Evolutionary conservation across 2,113 vertebrate genomes (phyloP).

Genomic region (Colius striatus): DNA sequence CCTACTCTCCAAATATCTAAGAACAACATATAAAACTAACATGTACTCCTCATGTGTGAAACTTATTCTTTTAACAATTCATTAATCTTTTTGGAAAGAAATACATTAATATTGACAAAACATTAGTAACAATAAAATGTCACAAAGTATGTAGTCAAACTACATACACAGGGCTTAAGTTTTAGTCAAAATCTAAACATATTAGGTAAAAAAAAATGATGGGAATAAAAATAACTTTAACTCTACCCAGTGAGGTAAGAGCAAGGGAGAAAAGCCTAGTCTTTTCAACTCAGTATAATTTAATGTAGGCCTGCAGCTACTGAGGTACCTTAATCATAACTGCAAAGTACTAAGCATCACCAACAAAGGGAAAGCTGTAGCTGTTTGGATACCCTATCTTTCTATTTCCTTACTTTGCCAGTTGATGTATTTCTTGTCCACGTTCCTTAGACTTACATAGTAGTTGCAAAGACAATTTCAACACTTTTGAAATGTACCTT

Average conservation of each 20-base stretch:
- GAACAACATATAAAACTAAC: neutral
- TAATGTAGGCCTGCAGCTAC: neutral
- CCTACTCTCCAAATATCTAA: neutral
- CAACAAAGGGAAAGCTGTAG: neutral
- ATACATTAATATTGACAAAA: accelerated
- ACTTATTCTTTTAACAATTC: neutral
- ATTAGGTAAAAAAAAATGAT: neutral
- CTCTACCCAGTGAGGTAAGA: neutral
- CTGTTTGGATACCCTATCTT: neutral
- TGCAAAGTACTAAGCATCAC: neutral
- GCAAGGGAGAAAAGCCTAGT: neutral
- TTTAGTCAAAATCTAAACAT: neutral
- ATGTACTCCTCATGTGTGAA: neutral
- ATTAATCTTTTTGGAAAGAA: neutral
- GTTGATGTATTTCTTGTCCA: neutral
- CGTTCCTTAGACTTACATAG: neutral
- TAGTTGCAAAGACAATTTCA: neutral
- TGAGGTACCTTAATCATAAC: neutral
- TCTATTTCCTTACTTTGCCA: neutral
- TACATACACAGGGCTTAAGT: neutral
- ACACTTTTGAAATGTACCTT: neutral
- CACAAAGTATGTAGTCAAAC: neutral
- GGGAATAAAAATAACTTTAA: neutral
- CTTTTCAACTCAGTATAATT: neutral
- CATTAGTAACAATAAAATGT: neutral